phyloP scores from a whole-genome alignment of 2,113 vertebrate species.

The Rhinolophus sinicus region DNA sequence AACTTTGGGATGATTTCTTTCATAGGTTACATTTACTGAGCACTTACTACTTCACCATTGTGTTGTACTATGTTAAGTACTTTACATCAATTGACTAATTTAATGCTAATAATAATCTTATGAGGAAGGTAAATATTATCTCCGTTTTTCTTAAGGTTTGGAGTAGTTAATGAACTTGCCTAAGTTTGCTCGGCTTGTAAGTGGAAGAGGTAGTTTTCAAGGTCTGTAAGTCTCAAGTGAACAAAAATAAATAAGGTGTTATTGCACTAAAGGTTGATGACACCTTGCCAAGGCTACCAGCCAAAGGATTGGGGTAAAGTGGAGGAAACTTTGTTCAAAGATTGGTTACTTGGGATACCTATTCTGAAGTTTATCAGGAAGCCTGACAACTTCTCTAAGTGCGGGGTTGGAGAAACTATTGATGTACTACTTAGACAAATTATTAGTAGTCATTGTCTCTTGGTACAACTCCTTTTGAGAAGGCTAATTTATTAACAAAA shows the following conservation, averaged over 20 bases:
- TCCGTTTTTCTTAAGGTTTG: not conserved
- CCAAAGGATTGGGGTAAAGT: not conserved
- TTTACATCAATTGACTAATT: not conserved
- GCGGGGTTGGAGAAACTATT: not conserved
- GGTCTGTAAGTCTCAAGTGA: not conserved
- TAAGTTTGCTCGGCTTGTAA: not conserved
- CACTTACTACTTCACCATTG: not conserved
- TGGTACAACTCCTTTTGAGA: not conserved
- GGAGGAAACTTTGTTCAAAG: not conserved
- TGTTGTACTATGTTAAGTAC: not conserved
- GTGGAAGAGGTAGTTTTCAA: not conserved
- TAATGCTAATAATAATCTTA: not conserved
- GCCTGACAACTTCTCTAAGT: not conserved
- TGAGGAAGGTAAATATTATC: not conserved
- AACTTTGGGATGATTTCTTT: not conserved
- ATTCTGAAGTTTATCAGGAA: not conserved
- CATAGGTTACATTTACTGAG: conserved; percentile 24
- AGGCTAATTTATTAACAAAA: not conserved
- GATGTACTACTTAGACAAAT: not conserved
- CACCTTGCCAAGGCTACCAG: not conserved
- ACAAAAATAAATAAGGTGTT: not conserved
- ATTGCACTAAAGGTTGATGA: not conserved
- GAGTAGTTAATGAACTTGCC: not conserved
- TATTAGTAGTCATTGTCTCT: not conserved
- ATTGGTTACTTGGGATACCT: not conserved